Evolutionary conservation across 2,888 invertebrate species (phyloP).

Genomic region (Auanema sp.): DNA sequence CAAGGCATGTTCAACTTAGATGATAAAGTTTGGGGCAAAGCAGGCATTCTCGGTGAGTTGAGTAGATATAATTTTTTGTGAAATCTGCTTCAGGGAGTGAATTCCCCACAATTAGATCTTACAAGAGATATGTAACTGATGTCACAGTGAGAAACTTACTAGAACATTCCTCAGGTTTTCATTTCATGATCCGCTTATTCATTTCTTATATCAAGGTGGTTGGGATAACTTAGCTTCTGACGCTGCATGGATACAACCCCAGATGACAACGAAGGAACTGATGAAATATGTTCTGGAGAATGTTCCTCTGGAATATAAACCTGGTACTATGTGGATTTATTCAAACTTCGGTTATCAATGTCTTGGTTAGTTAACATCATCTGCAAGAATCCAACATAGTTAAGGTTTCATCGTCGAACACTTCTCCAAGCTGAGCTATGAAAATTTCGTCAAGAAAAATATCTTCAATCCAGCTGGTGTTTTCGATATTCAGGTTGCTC

Average conservation of each 20-base stretch:
- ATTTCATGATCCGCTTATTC: neutral
- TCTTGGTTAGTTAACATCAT: conserved; percentile 40
- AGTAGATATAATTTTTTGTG: neutral
- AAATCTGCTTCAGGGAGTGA: conserved; percentile 35
- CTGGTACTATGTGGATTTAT: conserved; percentile 60
- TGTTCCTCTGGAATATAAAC: conserved; percentile 46
- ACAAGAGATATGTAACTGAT: conserved; percentile 55
- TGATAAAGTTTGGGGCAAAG: conserved; percentile 51
- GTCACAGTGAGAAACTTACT: conserved; percentile 59
- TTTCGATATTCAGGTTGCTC: conserved; percentile 59
- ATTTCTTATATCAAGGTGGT: conserved; percentile 39
- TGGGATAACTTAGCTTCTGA: conserved; percentile 60
- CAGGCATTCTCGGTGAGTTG: conserved; percentile 46
- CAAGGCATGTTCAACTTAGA: conserved; percentile 52
- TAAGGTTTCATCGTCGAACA: conserved; percentile 56
- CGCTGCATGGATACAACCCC: conserved; percentile 62
- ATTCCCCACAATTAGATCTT: conserved; percentile 48
- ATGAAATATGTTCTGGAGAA: conserved; percentile 46
- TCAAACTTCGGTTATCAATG: conserved; percentile 63
- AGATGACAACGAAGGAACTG: conserved; percentile 46
- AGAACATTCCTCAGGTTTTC: conserved; percentile 57
- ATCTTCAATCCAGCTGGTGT: conserved; percentile 58
- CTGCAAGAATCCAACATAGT: neutral
- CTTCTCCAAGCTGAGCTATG: conserved; percentile 51
- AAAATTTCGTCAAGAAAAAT: conserved; percentile 59